Percentiles rank a stretch among this genome's conserved stretches.
Conservation (phyloP, 2,113 vertebrate species). For the Chitala chitala region DNA sequence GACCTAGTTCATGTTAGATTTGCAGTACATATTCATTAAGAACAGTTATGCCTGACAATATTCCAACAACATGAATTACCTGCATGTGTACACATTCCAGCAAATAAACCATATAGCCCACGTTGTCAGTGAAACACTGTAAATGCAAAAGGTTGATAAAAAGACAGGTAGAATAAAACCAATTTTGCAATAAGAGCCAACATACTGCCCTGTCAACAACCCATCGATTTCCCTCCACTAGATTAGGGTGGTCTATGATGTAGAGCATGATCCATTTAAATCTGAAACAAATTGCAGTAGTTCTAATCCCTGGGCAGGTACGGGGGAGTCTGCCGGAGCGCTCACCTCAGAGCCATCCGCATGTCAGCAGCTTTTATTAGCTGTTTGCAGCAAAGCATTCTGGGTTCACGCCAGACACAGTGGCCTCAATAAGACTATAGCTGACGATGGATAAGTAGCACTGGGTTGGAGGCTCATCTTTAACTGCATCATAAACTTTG, state of each 20-base stretch:
- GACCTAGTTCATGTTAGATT: no score
- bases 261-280: conserved; percentile 61
- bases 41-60: no score
- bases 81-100: no score
- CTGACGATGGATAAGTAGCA: not conserved
- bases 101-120: not conserved
- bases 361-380: conserved; percentile 36
- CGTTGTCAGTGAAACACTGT: not conserved
- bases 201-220: conserved; percentile 45
- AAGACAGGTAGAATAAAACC: not conserved
- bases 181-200: not conserved
- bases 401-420: conserved; percentile 19
- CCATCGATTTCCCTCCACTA: conserved; percentile 50
- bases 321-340: conserved; percentile 24
- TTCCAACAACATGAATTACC: no score
- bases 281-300: conserved; percentile 67
- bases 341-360: conserved; percentile 18
- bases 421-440: not conserved
- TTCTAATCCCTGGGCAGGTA: conserved; percentile 52
- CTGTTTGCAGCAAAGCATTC: conserved; percentile 15
- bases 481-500: not conserved
- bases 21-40: no score
- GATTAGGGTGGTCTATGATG: conserved; percentile 60
- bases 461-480: not conserved
- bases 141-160: not conserved